Evolutionary conservation across 1,140 invertebrate species (phyloP), one percentile per base, ranked within the genome.

Genomic region (Drosophila eugracilis): DNA sequence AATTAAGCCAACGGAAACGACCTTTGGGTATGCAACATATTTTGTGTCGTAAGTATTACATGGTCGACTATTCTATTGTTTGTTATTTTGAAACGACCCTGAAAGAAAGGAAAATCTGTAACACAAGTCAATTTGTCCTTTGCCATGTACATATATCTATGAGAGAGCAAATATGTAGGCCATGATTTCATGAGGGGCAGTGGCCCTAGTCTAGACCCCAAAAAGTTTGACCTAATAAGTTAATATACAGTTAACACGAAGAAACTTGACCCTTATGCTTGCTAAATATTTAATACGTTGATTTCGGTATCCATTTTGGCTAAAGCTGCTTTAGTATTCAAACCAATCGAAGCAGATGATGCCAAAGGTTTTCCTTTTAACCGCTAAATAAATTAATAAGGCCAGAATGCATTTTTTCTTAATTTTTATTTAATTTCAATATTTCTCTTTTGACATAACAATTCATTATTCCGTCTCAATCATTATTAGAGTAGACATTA

Each of bases 371-470:
- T 17, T 10, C 6, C 0, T 10, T 10, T 41, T 41, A 12, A 5
- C 9, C 7, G 3, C 17, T 10, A 1, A 26, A 14, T 19, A 62
- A 1, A 36, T 12, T 14, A 63, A 34, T 2, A 30, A 60, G 17
- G 10, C 15, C 28, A 15, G 12, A 1, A 2, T 2, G 0, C 5
- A 10, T 22, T 73, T 75, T 80, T 83, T 88, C 78, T 88, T 78
- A 83, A 52, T 78, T 88, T 88, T 88, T 88, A 86, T 86, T 88
- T 88, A 83, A 88, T 85, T 86, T 81, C 83, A 86, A 57, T 75
- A 60, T 76, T 86, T 77, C 73, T 81, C 66, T 86, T 60, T 88
- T 78, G 84, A 88, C 78, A 88, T 88, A 88, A 88, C 83, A 88
- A 88, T 88, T 88, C 78, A 88, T 69, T 83, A 88, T 63, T 83